Evolutionary conservation across 1,140 invertebrate genomes (phyloP).

Genomic region (Papilio xuthus): DNA sequence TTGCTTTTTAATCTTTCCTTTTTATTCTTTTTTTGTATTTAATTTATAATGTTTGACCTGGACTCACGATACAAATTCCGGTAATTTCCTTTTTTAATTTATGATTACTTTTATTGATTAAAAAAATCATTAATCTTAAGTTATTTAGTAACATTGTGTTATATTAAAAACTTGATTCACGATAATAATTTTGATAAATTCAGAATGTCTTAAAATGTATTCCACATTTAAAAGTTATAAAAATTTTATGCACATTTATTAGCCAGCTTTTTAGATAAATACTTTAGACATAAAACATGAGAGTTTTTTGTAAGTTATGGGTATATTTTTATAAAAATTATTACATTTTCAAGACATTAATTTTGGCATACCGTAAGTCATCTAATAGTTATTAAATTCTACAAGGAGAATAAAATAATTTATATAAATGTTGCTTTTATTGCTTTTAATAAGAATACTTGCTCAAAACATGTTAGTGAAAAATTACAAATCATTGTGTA

Average conservation of each 20-base stretch:
- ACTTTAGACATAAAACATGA: not conserved
- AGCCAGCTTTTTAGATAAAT: not conserved
- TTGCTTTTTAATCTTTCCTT: not conserved
- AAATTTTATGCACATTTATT: not conserved
- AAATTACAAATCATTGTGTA: slow-evolving; percentile 21
- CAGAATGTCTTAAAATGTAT: too few species aligned
- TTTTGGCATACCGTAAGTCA: not conserved
- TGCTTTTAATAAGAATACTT: not conserved
- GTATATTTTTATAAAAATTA: not conserved
- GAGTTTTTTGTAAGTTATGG: not conserved
- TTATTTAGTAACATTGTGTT: too few species aligned
- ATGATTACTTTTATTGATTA: not conserved
- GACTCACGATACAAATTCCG: not conserved
- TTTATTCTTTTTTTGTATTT: not conserved
- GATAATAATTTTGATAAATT: too few species aligned
- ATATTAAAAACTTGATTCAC: too few species aligned
- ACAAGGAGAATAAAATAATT: not conserved
- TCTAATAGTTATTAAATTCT: not conserved
- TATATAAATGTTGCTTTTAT: not conserved
- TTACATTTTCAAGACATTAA: too few species aligned
- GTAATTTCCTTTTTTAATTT: not conserved
- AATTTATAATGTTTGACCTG: slow-evolving; percentile 20
- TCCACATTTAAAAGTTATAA: not conserved
- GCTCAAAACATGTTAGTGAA: not conserved
- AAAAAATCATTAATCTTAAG: too few species aligned